These are phyloP conservation scores for Triops cancriformis DNA, from an alignment of 1,140 invertebrate species.

Conservation along the genomic window DNA sequence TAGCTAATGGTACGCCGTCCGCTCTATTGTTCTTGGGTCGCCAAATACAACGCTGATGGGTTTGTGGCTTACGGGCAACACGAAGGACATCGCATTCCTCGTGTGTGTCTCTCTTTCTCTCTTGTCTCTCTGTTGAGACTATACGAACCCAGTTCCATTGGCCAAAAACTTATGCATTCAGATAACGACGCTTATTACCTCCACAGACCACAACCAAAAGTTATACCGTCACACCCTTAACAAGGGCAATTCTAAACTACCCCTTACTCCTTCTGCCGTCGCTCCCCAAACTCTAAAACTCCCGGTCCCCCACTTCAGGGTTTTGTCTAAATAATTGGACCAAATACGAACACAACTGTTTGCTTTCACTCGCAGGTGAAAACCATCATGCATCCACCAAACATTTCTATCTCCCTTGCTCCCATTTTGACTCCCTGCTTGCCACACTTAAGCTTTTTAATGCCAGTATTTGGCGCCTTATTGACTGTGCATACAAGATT, in stretches of 20 bases:
- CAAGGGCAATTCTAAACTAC: background rate
- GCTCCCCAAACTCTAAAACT: no score
- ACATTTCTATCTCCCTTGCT: background rate
- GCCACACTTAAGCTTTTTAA: no score
- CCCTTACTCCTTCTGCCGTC: no score
- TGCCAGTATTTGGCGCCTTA: no score
- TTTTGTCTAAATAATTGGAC: constrained; percentile 6
- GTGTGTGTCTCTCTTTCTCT: background rate
- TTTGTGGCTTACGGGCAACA: background rate
- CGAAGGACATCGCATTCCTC: background rate
- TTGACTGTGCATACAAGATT: no score
- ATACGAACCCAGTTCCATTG: background rate
- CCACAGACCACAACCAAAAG: background rate
- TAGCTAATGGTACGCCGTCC: constrained; percentile 12
- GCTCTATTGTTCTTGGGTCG: background rate
- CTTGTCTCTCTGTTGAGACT: no score
- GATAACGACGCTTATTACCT: constrained; percentile 7
- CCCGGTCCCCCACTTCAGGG: background rate
- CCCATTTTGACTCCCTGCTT: background rate
- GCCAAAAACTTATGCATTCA: background rate
- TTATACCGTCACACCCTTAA: background rate
- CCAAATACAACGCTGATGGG: background rate
- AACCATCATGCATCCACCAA: background rate
- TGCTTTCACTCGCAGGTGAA: background rate
- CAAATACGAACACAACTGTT: background rate